Evolutionary conservation across 2,888 invertebrate species (phyloP).

Genomic region (Drosophila antonietae): DNA sequence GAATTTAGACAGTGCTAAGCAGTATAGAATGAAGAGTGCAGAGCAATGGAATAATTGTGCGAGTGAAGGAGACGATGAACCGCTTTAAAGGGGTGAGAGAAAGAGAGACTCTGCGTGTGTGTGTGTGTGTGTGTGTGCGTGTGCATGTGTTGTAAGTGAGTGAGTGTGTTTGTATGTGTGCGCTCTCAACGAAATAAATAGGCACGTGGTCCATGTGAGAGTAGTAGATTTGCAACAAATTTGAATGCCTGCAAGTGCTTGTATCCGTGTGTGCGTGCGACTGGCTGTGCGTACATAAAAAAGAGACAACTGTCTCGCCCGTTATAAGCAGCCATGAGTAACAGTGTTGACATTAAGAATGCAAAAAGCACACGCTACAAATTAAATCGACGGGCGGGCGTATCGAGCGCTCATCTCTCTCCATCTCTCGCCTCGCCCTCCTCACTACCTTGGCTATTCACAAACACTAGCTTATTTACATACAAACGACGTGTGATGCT

Average conservation of each 20-base stretch:
- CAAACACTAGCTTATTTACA: conserved; percentile 1
- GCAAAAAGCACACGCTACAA: conserved; percentile 67
- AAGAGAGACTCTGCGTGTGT: conserved; percentile 15
- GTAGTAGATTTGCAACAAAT: conserved; percentile 42
- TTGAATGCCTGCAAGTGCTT: conserved; percentile 7
- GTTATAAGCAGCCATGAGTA: conserved; percentile 56
- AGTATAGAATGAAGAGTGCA: conserved; percentile 2
- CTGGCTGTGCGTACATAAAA: conserved; percentile 36
- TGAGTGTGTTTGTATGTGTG: conserved; percentile 13
- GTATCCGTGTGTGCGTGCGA: background rate
- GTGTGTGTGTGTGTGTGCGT: conserved; percentile 16
- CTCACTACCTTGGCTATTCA: too few species aligned
- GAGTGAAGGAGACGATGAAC: conserved; percentile 31
- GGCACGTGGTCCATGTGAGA: conserved; percentile 72
- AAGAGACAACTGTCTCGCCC: conserved; percentile 73
- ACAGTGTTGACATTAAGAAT: conserved; percentile 78
- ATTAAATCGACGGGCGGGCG: conserved; percentile 63
- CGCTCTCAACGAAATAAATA: conserved; percentile 59
- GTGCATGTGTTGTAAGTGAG: background rate
- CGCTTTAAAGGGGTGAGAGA: conserved; percentile 50
- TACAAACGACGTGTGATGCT: background rate
- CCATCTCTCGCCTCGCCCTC: background rate
- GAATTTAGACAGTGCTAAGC: conserved; percentile 21
- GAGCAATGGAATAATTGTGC: background rate
- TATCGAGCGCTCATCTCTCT: conserved; percentile 27